Evolutionary conservation across 2,888 invertebrate species (phyloP).

Genomic region (Chromoteleia sp.): DNA sequence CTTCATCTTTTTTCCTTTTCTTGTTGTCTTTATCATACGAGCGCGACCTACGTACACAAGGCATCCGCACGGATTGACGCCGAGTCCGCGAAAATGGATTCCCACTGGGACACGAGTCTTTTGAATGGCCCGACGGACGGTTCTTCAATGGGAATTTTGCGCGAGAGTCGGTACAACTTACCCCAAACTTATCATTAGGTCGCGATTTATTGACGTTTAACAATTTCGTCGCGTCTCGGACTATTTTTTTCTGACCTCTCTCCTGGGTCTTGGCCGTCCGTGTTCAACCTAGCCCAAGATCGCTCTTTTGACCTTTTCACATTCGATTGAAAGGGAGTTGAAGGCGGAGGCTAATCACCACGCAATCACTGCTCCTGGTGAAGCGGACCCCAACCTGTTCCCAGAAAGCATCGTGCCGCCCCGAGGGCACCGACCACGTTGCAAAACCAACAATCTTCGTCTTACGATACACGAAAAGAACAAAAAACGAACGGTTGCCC

Average conservation of each 20-base stretch:
- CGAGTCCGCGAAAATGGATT: slow-evolving; percentile 6
- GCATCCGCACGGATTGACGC: slow-evolving; percentile 24
- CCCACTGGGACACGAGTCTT: too few relatives aligned
- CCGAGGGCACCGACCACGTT: slow-evolving; percentile 74
- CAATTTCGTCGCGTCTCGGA: slow-evolving; percentile 51
- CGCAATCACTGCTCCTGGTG: slow-evolving; percentile 82
- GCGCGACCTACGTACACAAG: slow-evolving; percentile 48
- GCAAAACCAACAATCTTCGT: slow-evolving; percentile 83
- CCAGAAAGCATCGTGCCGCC: slow-evolving; percentile 78
- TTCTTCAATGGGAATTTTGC: neutral
- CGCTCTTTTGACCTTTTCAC: slow-evolving; percentile 50
- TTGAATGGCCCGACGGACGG: neutral
- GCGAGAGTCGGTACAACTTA: neutral
- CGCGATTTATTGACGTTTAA: slow-evolving; percentile 50
- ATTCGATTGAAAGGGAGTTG: slow-evolving; percentile 73
- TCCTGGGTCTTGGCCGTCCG: slow-evolving; percentile 31
- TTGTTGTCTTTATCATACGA: slow-evolving; percentile 23
- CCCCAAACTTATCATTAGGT: slow-evolving; percentile 51
- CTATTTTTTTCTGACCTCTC: slow-evolving; percentile 9
- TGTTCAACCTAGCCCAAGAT: slow-evolving; percentile 18
- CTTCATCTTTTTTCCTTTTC: slow-evolving; percentile 4
- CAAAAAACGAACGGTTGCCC: slow-evolving; percentile 67
- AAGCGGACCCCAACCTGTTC: slow-evolving; percentile 78
- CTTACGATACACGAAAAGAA: slow-evolving; percentile 74
- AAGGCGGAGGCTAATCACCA: slow-evolving; percentile 82